Conservation (phyloP, 2,888 invertebrate species). For the Acanthoscelides obtectus region DNA sequence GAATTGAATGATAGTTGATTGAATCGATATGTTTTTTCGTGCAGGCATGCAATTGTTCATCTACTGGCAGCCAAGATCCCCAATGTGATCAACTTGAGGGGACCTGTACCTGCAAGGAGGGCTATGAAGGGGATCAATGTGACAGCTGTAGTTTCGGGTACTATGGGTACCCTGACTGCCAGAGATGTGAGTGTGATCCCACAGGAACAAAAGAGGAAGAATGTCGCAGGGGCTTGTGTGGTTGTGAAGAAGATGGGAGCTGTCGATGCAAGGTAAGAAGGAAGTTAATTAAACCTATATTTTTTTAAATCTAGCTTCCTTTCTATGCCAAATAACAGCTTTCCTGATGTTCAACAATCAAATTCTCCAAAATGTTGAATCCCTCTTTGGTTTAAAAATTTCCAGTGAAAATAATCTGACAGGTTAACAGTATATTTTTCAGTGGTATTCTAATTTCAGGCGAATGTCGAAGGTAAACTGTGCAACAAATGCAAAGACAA, state of each 20-base stretch:
- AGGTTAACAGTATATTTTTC: too few species aligned
- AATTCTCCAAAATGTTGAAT: too few species aligned
- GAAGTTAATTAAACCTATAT: not conserved
- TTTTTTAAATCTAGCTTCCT: not conserved
- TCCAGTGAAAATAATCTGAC: too few species aligned
- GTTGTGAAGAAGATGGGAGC: conserved; percentile 72
- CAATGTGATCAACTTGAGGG: conserved; percentile 65
- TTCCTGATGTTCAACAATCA: too few species aligned
- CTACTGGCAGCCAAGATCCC: conserved; percentile 61
- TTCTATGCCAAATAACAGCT: too few species aligned
- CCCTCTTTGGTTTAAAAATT: too few species aligned
- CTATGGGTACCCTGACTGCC: conserved; percentile 85
- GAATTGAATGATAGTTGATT: too few species aligned
- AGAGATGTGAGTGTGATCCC: conserved; percentile 75
- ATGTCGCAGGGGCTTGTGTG: conserved; percentile 55
- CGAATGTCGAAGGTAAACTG: conserved; percentile 75
- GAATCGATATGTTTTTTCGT: conserved; percentile 17
- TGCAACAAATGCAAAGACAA: conserved; percentile 81
- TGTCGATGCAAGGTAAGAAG: conserved; percentile 86
- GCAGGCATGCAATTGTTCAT: conserved; percentile 68
- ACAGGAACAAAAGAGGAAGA: conserved; percentile 59
- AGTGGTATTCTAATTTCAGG: too few species aligned
- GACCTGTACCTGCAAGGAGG: conserved; percentile 71
- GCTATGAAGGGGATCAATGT: conserved; percentile 74
- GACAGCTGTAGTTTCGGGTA: conserved; percentile 79